These are phyloP conservation scores for Coluber constrictor DNA, from an alignment of 2,797 vertebrate genomes.

Conservation along the genomic window DNA sequence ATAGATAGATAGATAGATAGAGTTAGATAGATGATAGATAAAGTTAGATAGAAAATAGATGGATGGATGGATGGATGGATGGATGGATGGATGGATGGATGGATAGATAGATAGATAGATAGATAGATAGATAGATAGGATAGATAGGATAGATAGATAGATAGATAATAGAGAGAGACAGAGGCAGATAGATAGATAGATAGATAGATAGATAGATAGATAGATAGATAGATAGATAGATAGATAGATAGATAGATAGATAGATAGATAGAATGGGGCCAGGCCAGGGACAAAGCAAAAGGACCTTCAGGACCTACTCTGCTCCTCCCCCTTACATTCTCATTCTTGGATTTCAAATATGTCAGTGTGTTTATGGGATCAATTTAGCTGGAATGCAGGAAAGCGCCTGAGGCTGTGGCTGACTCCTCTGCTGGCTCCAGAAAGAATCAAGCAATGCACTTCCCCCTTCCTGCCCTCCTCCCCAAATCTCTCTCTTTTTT, in stretches of 20 bases:
- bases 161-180: too few relatives aligned
- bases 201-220: neutral
- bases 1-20: too few relatives aligned
- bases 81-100: too few relatives aligned
- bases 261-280: neutral
- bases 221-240: neutral
- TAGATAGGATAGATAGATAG: too few relatives aligned
- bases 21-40: too few relatives aligned
- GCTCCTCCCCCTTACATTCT: neutral
- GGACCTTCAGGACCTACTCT: neutral
- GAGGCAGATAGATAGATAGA: too few relatives aligned
- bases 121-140: too few relatives aligned
- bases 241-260: neutral
- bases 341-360: conserved; percentile 3
- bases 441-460: neutral
- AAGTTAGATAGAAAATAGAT: neutral
- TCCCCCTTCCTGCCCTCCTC: neutral
- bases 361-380: conserved; percentile 35
- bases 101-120: too few relatives aligned
- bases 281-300: neutral
- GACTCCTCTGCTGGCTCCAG: conserved; percentile 22
- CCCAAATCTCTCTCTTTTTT: neutral
- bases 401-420: conserved; percentile 17
- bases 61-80: too few relatives aligned
- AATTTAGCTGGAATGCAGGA: conserved; percentile 29